Evolutionary conservation across 2,888 invertebrate species (phyloP), one percentile per base, ranked within the genome.

Genomic region (Agrotis puta): DNA sequence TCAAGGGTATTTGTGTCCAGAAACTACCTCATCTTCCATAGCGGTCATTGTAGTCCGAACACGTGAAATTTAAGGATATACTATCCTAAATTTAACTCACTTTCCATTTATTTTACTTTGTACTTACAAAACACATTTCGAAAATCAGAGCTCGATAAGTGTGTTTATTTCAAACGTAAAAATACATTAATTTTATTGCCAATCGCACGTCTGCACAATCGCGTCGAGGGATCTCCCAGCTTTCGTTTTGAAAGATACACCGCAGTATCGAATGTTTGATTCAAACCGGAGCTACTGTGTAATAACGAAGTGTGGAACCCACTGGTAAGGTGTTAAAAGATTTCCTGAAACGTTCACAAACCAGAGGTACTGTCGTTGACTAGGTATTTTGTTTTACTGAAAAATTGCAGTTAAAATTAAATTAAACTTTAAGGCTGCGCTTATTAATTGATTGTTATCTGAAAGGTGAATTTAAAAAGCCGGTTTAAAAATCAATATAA

Each of bases 301-400:
- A 77, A 81, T 85, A 86, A 87, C 84, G 84, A 87, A 86, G 85
- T 77, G 77, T 59, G 74, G 70, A 73, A 74, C 33, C 76, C 82
- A 77, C 83, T 85, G 61, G 64, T 53, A 53, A 66, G 85, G 72
- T 85, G 87, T 83, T 88, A 86, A 89, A 90, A 87, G 85, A 83
- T 85, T 82, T 83, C 79, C 70, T 59, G 65, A 68, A 85, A 75
- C 76, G 68, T 74, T 54, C 61, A 51, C 63, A 56, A 54, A 66
- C 58, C 70, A 33, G 13, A 14, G 59, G 14, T 18, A 82, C 72
- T 81, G 64, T 67, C 64, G 67, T 77, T 73, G 65, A 76, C 61
- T 71, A 63, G 56, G 48, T 16, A 48, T 68, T 68, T 65, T 56
- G 11, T 45, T 56, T 62, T 24, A 43, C 39, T 39, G 39, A 11